Conservation (phyloP, 2,888 invertebrate species). For the Villa cingulata region DNA sequence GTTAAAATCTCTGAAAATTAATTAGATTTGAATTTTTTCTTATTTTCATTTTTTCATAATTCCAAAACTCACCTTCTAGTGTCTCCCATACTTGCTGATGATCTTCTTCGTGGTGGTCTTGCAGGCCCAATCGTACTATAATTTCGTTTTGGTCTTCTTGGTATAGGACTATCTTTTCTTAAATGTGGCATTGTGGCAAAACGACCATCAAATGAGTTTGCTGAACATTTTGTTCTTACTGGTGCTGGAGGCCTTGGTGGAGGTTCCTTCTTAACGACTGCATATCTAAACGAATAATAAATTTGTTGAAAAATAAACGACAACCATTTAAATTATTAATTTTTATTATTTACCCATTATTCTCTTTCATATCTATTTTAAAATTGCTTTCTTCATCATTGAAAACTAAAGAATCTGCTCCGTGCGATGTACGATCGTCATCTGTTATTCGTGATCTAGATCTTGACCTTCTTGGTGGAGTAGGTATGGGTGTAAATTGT, state of each 20-base stretch:
- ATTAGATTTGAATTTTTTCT: not conserved
- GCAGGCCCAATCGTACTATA: conserved; percentile 46
- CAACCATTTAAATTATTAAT: not conserved
- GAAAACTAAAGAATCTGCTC: conserved; percentile 50
- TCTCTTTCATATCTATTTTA: conserved; percentile 34
- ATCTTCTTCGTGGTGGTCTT: conserved; percentile 48
- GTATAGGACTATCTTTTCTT: conserved; percentile 36
- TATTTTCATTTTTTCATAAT: too few species aligned
- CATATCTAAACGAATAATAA: conserved; percentile 46
- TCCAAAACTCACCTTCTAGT: not conserved
- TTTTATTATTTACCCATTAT: conserved; percentile 31
- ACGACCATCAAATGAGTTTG: conserved; percentile 45
- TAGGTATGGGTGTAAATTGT: conserved; percentile 43
- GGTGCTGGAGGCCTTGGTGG: conserved; percentile 50
- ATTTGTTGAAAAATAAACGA: not conserved
- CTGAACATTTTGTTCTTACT: conserved; percentile 42
- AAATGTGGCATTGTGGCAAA: conserved; percentile 54
- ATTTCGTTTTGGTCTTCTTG: conserved; percentile 45
- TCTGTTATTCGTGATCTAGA: conserved; percentile 48
- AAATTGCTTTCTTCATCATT: conserved; percentile 34
- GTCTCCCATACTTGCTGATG: conserved; percentile 30
- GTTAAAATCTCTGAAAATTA: conserved; percentile 9
- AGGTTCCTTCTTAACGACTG: conserved; percentile 58
- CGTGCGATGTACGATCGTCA: conserved; percentile 57
- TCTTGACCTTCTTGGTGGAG: conserved; percentile 40